Conservation (phyloP, 2,888 invertebrate genomes). For the Actias luna region DNA sequence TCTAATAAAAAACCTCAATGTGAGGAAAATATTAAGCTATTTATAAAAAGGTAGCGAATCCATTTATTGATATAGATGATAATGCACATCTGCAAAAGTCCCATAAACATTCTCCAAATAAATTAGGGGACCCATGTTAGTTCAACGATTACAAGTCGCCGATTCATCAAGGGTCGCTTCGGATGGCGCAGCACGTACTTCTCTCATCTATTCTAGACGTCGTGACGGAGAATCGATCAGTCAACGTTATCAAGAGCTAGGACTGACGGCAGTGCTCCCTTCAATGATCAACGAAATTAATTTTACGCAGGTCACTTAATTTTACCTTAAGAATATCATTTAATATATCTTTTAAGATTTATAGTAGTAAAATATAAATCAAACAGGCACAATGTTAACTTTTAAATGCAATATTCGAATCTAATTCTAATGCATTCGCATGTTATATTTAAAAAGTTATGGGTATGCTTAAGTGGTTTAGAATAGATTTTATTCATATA, state of each 20-base stretch:
- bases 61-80: slow-evolving; percentile 55
- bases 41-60: slow-evolving; percentile 48
- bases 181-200: slow-evolving; percentile 67
- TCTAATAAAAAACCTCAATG: background rate
- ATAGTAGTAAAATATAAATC: background rate
- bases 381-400: background rate
- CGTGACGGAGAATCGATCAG: slow-evolving; percentile 67
- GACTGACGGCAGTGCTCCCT: slow-evolving; percentile 45
- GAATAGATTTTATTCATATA: too few relatives aligned
- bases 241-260: slow-evolving; percentile 68
- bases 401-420: background rate
- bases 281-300: slow-evolving; percentile 68
- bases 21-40: slow-evolving; percentile 20
- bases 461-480: too few relatives aligned
- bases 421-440: too few relatives aligned
- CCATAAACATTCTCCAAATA: slow-evolving; percentile 58
- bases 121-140: slow-evolving; percentile 72
- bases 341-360: slow-evolving; percentile 13
- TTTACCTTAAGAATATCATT: slow-evolving; percentile 16
- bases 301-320: slow-evolving; percentile 30
- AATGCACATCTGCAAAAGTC: slow-evolving; percentile 60
- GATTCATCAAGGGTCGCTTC: slow-evolving; percentile 69
- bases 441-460: too few relatives aligned
- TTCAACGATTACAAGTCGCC: slow-evolving; percentile 74
- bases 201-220: slow-evolving; percentile 69